Conservation (phyloP, 2,113 vertebrate genomes). For the Thunnus maccoyii region DNA sequence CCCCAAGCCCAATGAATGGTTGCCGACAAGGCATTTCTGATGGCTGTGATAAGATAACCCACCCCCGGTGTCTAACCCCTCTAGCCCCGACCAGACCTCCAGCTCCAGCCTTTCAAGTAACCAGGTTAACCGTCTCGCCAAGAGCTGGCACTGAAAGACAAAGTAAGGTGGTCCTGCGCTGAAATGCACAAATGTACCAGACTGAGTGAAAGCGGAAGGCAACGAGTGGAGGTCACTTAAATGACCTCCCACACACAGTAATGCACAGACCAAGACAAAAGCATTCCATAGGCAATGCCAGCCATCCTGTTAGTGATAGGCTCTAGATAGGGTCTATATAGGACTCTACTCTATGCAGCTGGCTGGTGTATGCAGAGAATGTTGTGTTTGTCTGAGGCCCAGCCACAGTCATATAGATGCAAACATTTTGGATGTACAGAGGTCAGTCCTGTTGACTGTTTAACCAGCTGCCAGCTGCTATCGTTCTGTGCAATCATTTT, state of each 20-base stretch:
- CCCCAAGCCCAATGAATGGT: constrained; percentile 85
- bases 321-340: constrained; percentile 57
- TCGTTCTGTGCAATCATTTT: constrained; percentile 36
- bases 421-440: constrained; percentile 54
- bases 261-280: constrained; percentile 69
- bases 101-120: constrained; percentile 73
- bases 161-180: constrained; percentile 81
- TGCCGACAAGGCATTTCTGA: constrained; percentile 87
- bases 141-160: constrained; percentile 85
- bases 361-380: constrained; percentile 57
- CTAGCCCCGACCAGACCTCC: constrained; percentile 63
- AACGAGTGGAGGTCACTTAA: constrained; percentile 60
- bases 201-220: constrained; percentile 79
- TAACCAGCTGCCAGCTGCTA: constrained; percentile 66
- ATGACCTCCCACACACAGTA: constrained; percentile 74
- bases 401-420: constrained; percentile 39
- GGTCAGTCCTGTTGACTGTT: constrained; percentile 58
- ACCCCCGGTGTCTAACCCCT: constrained; percentile 71
- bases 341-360: constrained; percentile 57
- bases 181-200: constrained; percentile 72
- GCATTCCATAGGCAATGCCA: constrained; percentile 75
- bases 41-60: constrained; percentile 84
- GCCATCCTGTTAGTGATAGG: constrained; percentile 72
- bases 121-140: constrained; percentile 75
- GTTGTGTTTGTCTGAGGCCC: constrained; percentile 63